These are phyloP conservation scores for Zeuzera pyrina DNA, from an alignment of 2,888 invertebrate genomes.

Conservation along the genomic window DNA sequence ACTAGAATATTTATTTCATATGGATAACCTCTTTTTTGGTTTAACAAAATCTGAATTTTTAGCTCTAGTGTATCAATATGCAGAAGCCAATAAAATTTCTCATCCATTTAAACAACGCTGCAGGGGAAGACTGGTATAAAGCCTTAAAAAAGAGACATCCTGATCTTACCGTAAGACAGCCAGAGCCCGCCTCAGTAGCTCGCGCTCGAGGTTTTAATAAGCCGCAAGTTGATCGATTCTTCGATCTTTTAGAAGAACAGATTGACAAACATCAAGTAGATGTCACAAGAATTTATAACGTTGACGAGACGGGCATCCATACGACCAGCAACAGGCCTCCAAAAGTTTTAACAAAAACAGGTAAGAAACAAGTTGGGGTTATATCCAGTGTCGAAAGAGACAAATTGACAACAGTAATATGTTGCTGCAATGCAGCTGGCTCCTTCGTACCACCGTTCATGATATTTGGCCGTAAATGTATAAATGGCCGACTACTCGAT, in stretches of 20 bases:
- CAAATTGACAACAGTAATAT: slow-evolving; percentile 16
- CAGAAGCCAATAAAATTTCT: slow-evolving; percentile 3
- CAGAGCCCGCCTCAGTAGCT: slow-evolving; percentile 14
- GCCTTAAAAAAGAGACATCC: background rate
- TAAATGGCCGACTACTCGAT: slow-evolving; percentile 17
- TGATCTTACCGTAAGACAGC: no score
- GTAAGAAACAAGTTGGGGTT: slow-evolving; percentile 23
- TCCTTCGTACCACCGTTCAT: slow-evolving; percentile 25
- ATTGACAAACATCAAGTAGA: no score
- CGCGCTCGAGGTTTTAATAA: slow-evolving; percentile 12
- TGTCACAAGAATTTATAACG: no score
- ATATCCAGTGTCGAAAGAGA: slow-evolving; percentile 20
- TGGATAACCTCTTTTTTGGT: slow-evolving; percentile 12
- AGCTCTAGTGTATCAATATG: slow-evolving; percentile 8
- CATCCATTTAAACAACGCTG: slow-evolving; percentile 1
- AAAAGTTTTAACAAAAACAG: slow-evolving; percentile 13
- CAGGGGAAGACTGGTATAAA: background rate
- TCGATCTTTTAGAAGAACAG: slow-evolving; percentile 6
- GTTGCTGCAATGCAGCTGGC: slow-evolving; percentile 21
- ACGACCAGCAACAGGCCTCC: slow-evolving; percentile 6
- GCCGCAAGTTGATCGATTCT: slow-evolving; percentile 11
- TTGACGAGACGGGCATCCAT: slow-evolving; percentile 10
- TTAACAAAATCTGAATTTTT: slow-evolving; percentile 10
- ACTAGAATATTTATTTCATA: slow-evolving; percentile 12
- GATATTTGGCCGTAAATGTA: slow-evolving; percentile 27